Base-by-base conservation (phyloP, 1,140 invertebrate genomes). In the Drepana arcuata region DNA sequence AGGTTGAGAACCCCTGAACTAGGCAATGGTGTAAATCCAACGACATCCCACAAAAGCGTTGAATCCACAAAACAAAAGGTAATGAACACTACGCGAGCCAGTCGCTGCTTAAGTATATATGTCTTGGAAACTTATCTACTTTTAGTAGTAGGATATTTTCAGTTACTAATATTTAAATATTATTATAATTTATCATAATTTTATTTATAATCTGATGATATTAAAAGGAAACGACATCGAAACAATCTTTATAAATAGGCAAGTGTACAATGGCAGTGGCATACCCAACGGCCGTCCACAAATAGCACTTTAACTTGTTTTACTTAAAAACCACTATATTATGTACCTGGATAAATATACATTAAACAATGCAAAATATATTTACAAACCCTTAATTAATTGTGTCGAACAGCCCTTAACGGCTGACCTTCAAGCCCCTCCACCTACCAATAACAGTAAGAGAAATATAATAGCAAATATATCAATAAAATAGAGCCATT, bases 331-430 rank as follows among this genome's bases (percentile, higher is more conserved):
- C n/a, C n/a, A 55, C 60, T 51, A 55, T 61, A 60, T 41, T 78
- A 77, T 77, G 58, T 77, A 80, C 72, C 75, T 61, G 58, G 38
- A 48, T 69, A 56, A 63, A 60, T 55, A 41, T 71, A 67, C 60
- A 72, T 58, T 21, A 21, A 61, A 65, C 64, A 71, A 66, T 60
- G 68, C 68, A 77, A 78, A 77, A 75, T 65, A 71, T 81, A 81
- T 81, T 77, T 81, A 81, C 77, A 81, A 47, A 49, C 52, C 48
- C 59, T 60, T 52, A 61, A 55, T 59, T 46, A 50, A 64, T 65
- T 50, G 50, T 51, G 41, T 59, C 54, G 68, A 72, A 74, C 71
- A 78, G 73, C 73, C 69, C 70, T 71, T 78, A 74, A 52, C 58
- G 56, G 58, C 43, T 41, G 48, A 48, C 51, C 59, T 36, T 46